Evolutionary conservation across 2,888 invertebrate species (phyloP), one percentile per base, ranked within the genome.

Genomic region (Andrena praecox): DNA sequence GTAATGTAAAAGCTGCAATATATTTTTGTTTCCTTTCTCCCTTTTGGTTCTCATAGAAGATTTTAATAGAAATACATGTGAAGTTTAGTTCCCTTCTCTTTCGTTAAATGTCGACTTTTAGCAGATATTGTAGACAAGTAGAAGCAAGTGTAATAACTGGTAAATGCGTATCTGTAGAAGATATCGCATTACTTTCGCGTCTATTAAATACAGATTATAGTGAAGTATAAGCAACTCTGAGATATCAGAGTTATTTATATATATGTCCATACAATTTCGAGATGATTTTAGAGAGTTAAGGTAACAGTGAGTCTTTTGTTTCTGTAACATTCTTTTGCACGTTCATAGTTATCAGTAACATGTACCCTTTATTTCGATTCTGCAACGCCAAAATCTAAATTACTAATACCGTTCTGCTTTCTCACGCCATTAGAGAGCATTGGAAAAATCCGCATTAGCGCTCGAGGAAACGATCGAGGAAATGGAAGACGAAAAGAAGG

Each of bases 371-470:
- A 54, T 66, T 70, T 62, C 4, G 12, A 27, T 54, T 20, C 42
- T 52, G 6, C 16, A 24, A 54, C 54, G 27, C 48, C 20, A 6
- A 75, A 62, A 70, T 20, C 10, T 7, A 27, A 54, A 72, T 31
- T 52, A 35, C 35, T 75, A 76, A 77, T 29, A 24, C 35, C 59
- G 29, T 52, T 82, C 6, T 74, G 10, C 20, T 75, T 78, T 86
- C 69, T 73, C 77, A 70, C 80, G 84, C 6, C 80, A 74, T 67
- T 69, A 93, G 93, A 91, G 92, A 82, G 93, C 93, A 48, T 81
- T 93, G 78, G 93, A 93, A 75, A 93, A 93, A 74, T 89, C 92
- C 10, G 90, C 90, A 8, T 86, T 89, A 68, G 89, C 87, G 27
- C 86, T 92, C 5, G 92, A 92, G 24, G 90, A 91, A 60, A 78